phyloP scores from a whole-genome alignment of 2,113 vertebrate genomes.

The Chionis minor region DNA sequence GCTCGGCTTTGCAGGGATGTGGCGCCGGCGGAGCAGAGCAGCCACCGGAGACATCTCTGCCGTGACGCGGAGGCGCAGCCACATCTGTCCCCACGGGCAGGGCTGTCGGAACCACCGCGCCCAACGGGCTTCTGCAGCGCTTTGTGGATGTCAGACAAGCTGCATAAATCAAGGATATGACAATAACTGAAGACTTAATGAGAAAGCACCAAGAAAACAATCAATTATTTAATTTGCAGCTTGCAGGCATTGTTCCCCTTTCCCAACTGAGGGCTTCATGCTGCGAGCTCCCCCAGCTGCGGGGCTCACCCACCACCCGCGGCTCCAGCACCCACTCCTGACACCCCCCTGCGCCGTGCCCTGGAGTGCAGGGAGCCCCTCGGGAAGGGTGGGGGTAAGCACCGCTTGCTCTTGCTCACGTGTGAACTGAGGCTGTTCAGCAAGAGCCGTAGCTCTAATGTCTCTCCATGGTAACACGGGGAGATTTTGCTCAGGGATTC shows the following conservation, averaged over 20 bases:
- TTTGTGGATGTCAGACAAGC: not conserved
- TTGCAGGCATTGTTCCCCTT: not conserved
- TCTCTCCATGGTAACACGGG: not conserved
- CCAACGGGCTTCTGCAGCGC: not conserved
- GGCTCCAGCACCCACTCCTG: not conserved
- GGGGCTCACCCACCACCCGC: not conserved
- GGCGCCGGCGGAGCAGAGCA: not conserved
- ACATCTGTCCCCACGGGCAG: rapidly evolving
- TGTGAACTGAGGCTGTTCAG: rapidly evolving
- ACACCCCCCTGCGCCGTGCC: rapidly evolving
- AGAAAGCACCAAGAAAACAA: not conserved
- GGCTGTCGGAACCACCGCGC: rapidly evolving
- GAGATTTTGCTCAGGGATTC: not conserved
- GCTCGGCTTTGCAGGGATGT: not conserved
- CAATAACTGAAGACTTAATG: not conserved
- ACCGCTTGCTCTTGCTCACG: rapidly evolving
- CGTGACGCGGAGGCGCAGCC: rapidly evolving
- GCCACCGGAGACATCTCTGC: not conserved
- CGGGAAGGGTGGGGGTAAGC: not conserved
- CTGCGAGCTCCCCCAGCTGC: not conserved
- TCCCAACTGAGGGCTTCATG: not conserved
- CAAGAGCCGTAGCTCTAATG: rapidly evolving
- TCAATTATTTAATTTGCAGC: not conserved
- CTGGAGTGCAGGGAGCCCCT: rapidly evolving
- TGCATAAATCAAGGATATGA: not conserved